Percentiles rank a stretch among this genome's conserved stretches.
Conservation (phyloP, 2,888 invertebrate species). For the Stomorhina lunata region DNA sequence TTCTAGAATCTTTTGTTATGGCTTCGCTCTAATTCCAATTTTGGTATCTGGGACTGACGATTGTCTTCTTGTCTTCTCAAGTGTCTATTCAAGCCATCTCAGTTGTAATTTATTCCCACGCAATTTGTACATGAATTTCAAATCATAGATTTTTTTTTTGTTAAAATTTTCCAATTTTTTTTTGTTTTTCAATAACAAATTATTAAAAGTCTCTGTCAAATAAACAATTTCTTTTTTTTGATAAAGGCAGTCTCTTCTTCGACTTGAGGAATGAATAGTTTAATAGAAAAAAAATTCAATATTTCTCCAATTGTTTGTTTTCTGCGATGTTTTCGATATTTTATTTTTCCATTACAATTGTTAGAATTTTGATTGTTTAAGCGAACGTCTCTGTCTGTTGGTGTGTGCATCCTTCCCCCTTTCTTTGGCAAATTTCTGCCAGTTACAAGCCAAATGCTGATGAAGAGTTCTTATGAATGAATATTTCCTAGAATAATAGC, state of each 20-base stretch:
- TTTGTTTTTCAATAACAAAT: conserved; percentile 2
- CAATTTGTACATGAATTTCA: conserved; percentile 34
- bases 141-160: background rate
- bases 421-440: conserved; percentile 25
- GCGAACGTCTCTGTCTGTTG: background rate
- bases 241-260: background rate
- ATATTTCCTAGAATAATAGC: background rate
- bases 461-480: conserved; percentile 1
- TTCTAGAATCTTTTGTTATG: background rate
- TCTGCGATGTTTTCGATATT: background rate
- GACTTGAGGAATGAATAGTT: no score
- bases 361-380: conserved; percentile 25
- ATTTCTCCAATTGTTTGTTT: background rate
- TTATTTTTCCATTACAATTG: conserved; percentile 5
- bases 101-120: conserved; percentile 64
- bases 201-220: background rate
- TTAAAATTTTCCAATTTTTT: background rate
- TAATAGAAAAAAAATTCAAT: conserved; percentile 1
- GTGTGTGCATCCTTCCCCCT: no score
- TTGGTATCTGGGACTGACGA: background rate
- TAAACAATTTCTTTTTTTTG: background rate
- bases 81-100: conserved; percentile 58
- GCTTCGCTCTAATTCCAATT: background rate
- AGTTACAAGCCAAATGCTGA: conserved; percentile 2
- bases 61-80: conserved; percentile 33